These are phyloP conservation scores for Nemotelus pantherinus DNA, from an alignment of 2,888 invertebrate genomes.

Conservation along the genomic window DNA sequence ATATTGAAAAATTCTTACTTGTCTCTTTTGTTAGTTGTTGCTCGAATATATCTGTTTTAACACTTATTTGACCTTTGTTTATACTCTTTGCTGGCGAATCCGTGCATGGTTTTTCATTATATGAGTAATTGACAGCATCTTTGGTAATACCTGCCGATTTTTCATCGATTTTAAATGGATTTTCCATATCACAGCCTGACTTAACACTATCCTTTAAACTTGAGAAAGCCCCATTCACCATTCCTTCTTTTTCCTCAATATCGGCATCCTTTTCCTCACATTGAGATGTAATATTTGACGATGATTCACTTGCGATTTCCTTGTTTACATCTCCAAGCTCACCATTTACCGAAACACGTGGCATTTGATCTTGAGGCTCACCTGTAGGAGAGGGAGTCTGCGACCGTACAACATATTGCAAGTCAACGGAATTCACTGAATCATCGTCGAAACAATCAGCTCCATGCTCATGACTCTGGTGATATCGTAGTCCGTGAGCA, in stretches of 20 bases:
- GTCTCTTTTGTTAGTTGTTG: neutral
- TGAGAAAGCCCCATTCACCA: too few species aligned
- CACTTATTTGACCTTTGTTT: neutral
- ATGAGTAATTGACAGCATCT: too few species aligned
- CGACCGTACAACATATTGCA: neutral
- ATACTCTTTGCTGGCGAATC: too few species aligned
- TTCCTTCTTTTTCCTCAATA: too few species aligned
- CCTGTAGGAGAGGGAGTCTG: neutral
- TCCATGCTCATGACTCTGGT: conserved; percentile 94
- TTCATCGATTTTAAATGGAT: too few species aligned
- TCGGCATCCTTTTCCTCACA: too few species aligned
- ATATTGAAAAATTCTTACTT: neutral
- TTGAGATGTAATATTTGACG: conserved; percentile 49
- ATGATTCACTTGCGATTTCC: conserved; percentile 35
- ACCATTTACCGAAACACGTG: conserved; percentile 8
- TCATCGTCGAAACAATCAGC: conserved; percentile 81
- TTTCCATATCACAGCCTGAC: too few species aligned
- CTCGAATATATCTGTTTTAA: neutral
- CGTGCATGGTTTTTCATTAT: too few species aligned
- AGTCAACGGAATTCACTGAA: conserved; percentile 62
- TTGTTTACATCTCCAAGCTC: conserved; percentile 50
- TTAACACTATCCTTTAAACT: too few species aligned
- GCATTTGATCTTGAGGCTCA: neutral
- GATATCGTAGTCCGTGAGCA: conserved; percentile 94
- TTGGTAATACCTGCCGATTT: too few species aligned